Evolutionary conservation across 2,797 vertebrate genomes (phyloP).

Genomic region (Otolemur crassicaudatus): DNA sequence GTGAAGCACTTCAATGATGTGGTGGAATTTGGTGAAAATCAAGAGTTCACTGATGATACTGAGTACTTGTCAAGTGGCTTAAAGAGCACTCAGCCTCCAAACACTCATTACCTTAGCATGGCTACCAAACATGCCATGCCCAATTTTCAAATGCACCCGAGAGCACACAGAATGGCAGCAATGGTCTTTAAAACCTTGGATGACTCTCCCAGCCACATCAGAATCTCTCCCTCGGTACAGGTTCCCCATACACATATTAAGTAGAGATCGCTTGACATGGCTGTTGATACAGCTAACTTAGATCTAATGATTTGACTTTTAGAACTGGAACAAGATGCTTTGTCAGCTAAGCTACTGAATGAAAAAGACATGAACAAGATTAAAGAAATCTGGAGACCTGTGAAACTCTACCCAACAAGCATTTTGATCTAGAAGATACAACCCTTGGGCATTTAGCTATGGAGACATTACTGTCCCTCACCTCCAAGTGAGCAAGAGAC

Average conservation of each 20-base stretch:
- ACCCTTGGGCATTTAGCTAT: constrained; percentile 96
- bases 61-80: constrained; percentile 98
- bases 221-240: constrained; percentile 97
- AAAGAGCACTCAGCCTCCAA: constrained; percentile 97
- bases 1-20: constrained; percentile 99
- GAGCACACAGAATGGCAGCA: constrained; percentile 97
- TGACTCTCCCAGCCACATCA: constrained; percentile 96
- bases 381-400: constrained; percentile 97
- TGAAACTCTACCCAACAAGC: constrained; percentile 98
- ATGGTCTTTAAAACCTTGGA: constrained; percentile 99
- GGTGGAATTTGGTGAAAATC: constrained; percentile 99
- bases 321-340: constrained; percentile 95
- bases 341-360: constrained; percentile 92
- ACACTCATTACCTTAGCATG: constrained; percentile 99
- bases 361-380: constrained; percentile 98
- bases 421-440: constrained; percentile 99
- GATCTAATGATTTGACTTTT: constrained; percentile 98
- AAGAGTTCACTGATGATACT: constrained; percentile 99
- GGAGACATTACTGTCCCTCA: constrained; percentile 97
- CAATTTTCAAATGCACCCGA: constrained; percentile 98
- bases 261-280: constrained; percentile 97
- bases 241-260: constrained; percentile 99
- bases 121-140: constrained; percentile 98
- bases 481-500: constrained; percentile 97
- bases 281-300: constrained; percentile 96